phyloP scores from a whole-genome alignment of 2,888 invertebrate genomes.

The Athrips mouffetella region DNA sequence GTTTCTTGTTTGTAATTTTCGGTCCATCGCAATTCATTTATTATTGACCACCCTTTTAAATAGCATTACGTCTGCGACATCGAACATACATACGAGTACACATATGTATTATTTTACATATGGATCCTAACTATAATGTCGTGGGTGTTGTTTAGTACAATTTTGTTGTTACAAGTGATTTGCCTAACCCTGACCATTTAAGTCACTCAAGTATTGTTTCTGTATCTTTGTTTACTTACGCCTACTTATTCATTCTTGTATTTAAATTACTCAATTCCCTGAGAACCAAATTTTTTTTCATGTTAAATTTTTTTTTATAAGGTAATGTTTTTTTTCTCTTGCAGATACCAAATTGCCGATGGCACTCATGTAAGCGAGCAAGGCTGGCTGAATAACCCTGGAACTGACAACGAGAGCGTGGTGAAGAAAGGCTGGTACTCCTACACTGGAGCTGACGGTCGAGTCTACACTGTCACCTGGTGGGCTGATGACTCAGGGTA shows the following conservation, averaged over 20 bases:
- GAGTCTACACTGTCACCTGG: conserved; percentile 63
- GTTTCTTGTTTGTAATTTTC: no score
- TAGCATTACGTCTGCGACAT: no score
- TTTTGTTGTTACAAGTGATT: not conserved
- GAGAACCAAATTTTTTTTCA: no score
- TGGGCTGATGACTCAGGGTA: conserved; percentile 70
- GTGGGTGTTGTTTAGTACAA: not conserved
- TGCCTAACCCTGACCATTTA: not conserved
- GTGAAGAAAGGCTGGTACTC: conserved; percentile 74
- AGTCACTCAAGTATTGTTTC: not conserved
- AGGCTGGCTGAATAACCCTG: conserved; percentile 58
- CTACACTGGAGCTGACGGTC: conserved; percentile 59
- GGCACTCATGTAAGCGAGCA: conserved; percentile 68
- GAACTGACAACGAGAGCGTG: conserved; percentile 53
- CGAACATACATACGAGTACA: no score
- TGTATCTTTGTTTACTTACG: not conserved
- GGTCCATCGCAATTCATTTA: no score
- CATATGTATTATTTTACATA: no score
- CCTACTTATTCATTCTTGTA: no score
- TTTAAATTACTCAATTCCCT: no score
- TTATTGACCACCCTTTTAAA: no score
- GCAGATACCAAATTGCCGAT: conserved; percentile 64
- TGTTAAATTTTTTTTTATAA: not conserved
- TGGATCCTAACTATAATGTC: not conserved
- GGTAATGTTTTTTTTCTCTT: not conserved